Conservation (phyloP, 2,113 vertebrate genomes). For the Colinus virginianus region DNA sequence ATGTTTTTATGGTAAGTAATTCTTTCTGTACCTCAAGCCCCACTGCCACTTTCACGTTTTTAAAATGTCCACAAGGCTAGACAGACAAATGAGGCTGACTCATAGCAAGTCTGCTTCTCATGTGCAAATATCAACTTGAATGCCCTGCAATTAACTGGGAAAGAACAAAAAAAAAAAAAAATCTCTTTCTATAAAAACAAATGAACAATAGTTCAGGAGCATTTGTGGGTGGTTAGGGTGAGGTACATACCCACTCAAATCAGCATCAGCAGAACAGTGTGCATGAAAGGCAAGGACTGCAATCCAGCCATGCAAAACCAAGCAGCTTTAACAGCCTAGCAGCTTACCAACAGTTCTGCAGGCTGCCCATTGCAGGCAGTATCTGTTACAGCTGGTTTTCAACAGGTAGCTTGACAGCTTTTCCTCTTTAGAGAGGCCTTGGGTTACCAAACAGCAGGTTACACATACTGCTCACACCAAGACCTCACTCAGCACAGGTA, state of each 20-base stretch:
- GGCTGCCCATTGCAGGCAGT: accelerated
- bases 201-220: not conserved
- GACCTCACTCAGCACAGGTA: not conserved
- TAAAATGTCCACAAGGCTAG: not conserved
- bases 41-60: not conserved
- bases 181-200: not conserved
- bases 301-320: accelerated
- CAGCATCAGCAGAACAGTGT: not conserved
- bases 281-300: accelerated
- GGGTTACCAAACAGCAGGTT: not conserved
- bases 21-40: not conserved
- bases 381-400: not conserved
- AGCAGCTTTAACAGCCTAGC: not conserved
- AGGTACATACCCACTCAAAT: not conserved
- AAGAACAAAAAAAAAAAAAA: not conserved
- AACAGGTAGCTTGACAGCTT: not conserved
- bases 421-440: not conserved
- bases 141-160: not conserved
- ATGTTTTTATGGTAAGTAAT: accelerated
- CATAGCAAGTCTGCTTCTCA: not conserved
- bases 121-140: not conserved
- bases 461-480: not conserved
- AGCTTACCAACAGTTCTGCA: accelerated
- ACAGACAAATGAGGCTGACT: not conserved
- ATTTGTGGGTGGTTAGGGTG: not conserved